Evolutionary conservation across 1,140 invertebrate genomes (phyloP), one percentile per base, ranked within the genome.

Genomic region (Ptiloglossa arizonensis): DNA sequence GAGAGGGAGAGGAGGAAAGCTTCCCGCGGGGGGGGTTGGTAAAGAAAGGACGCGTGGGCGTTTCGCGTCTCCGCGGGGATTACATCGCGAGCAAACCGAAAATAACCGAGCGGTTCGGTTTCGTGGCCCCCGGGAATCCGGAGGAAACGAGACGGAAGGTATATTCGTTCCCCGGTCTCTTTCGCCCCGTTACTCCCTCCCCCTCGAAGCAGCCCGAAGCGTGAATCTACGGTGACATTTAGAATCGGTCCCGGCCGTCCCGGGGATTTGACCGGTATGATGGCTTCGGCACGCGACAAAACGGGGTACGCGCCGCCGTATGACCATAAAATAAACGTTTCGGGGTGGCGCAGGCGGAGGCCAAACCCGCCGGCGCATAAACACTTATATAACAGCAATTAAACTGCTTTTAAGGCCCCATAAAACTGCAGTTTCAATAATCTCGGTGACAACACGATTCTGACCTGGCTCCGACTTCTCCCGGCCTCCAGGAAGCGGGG

Each of bases 361-460:
- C 88, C 87, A 74, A 89, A 87, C 87, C 87, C 90, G 89, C 88
- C 88, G 87, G 88, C 90, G 89, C 91, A 92, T 92, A 92, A 93
- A 93, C 91, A 92, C 92, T 93, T 92, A 92, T 92, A 92, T 92
- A 92, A 92, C 90, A 91, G 91, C 91, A 93, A 93, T 93, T 93
- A 92, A 93, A 92, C 91, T 91, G 91, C 90, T 91, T 92, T 92
- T 92, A 92, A 93, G 89, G 88, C 89, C n/a, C 91, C 91, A 92
- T 93, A 92, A 93, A 93, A 93, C 89, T 93, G 92, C 91, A 93
- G 91, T 92, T 92, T 92, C 92, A 92, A 92, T 92, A 92, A 92
- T 93, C 91, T 92, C 91, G 89, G 91, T 91, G 91, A 92, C 92
- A 92, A 93, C 90, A 91, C 89, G 88, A 89, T 90, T 89, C 88